phyloP scores from a whole-genome alignment of 2,797 vertebrate species.

The Anniella stebbinsi region DNA sequence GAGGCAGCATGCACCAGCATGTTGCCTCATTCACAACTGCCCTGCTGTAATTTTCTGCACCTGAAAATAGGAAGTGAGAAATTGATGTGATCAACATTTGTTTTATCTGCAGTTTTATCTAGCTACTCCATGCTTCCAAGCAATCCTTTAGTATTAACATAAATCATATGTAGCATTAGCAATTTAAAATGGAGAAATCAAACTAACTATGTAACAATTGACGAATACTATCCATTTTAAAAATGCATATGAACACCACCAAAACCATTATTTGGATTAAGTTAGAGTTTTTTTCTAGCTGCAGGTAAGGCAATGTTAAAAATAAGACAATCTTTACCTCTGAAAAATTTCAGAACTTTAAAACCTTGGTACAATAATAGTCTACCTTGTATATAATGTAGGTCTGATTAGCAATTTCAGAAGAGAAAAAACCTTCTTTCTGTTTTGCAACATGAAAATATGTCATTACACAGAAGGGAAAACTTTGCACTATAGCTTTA shows the following conservation, averaged over 20 bases:
- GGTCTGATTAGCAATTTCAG: slow-evolving; percentile 2
- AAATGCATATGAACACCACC: neutral
- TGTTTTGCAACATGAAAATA: slow-evolving; percentile 15
- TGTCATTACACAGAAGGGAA: slow-evolving; percentile 44
- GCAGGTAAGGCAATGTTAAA: neutral
- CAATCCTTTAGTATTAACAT: neutral
- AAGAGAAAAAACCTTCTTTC: neutral
- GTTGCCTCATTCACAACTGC: too few species aligned
- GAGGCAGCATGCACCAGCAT: too few species aligned
- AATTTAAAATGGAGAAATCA: neutral
- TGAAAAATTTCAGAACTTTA: neutral
- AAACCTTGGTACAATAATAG: neutral
- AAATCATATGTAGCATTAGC: neutral
- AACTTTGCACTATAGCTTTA: slow-evolving; percentile 73
- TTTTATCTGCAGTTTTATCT: neutral
- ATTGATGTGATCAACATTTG: neutral
- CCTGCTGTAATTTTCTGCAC: neutral
- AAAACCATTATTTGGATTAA: neutral
- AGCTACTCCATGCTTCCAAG: neutral
- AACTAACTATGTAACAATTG: neutral
- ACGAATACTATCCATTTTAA: neutral
- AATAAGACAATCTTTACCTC: neutral
- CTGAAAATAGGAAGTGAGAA: neutral
- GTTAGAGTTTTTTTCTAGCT: neutral
- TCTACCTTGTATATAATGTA: neutral